Evolutionary conservation across 2,888 invertebrate species (phyloP), one percentile per base, ranked within the genome.

Genomic region (Papilio protenor): DNA sequence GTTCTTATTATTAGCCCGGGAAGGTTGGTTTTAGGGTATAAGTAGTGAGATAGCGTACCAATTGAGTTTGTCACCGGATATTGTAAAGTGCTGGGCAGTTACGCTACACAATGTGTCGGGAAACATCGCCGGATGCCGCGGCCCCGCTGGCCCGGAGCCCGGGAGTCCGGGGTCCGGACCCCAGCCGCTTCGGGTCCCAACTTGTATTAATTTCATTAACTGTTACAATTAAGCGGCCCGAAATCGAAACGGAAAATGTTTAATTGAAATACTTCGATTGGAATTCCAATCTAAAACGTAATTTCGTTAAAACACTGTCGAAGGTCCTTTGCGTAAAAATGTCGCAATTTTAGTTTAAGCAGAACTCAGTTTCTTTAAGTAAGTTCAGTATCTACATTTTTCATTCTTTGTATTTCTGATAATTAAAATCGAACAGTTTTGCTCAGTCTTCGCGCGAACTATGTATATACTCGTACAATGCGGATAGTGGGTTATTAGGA

Each of bases 51-150:
- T 84, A 84, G 84, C 86, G 87, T 86, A 84, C 88, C 91, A 92
- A 93, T 93, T 92, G 93, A 91, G 91, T 92, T 92, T 92, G 92
- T 91, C 88, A 87, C 91, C 92, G 94, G 94, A 94, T 93, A 94
- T 93, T 91, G 92, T 93, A 91, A 93, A 93, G 93, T 93, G 91
- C 92, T 91, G 86, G 86, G 89, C 88, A 87, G 91, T 91, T 91
- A 88, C 86, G 85, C 81, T 84, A 85, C 82, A 89, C 89, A 88
- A 89, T 90, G 88, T 90, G 90, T 89, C 86, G 87, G 89, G 87
- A 87, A 87, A 87, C 91, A 91, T 91, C 87, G 89, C 84, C 81
- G 85, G 83, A 85, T 85, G 82, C 85, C 84, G 85, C 83, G 83
- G 84, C 83, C 82, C 84, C 84, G 83, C 81, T 81, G 83, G 33